Base-by-base conservation (phyloP, 1,140 invertebrate genomes). In the Tetragnatha versicolor region DNA sequence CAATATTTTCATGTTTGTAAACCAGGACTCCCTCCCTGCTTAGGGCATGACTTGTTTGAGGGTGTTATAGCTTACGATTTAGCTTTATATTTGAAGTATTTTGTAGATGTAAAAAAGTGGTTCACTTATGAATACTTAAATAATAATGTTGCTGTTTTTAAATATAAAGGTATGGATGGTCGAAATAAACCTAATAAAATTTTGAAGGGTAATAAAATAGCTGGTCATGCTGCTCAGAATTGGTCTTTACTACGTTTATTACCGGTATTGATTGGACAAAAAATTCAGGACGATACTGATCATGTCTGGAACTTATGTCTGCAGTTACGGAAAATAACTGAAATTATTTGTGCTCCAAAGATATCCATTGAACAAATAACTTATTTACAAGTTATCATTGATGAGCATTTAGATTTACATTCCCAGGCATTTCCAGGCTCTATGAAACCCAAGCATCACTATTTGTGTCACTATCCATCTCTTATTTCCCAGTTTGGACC, bases 1-100 rank as follows among this genome's bases (percentile, higher is more conserved):
- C 10, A 68, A 45, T 68, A 45, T 68, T 68, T 68, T 49, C 65
- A 68, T 49, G 65, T 68, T 2, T 68, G 65, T 9, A 39, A 68
- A 29, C 65, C 65, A 45, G 65, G 65, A 2, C 42, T 68, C 4
- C 37, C 37, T 27, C 65, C 65, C 1, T 68, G 65, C 10, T 22
- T 68, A 10, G 65, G 37, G 2, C 65, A 68, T 47, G 65, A 68
- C 45, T 12, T 68, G 12, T 68, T 68, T 42, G 65, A 68, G 10
- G 65, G 65, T n/a, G 42, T 68, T 12, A 39, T 29, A 45, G 2
- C 42, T 2, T 68, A 68, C 10, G 65, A 68, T 10, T 45, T 68
- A n/a, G 1, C 1, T 2, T 27, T 27, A 68, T 68, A 3, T 33
- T 20, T 68, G 10, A 2, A 47, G 22, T 27, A 68, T 45, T 45